Conservation (phyloP, 1,140 invertebrate genomes). For the Ips nitidus region DNA sequence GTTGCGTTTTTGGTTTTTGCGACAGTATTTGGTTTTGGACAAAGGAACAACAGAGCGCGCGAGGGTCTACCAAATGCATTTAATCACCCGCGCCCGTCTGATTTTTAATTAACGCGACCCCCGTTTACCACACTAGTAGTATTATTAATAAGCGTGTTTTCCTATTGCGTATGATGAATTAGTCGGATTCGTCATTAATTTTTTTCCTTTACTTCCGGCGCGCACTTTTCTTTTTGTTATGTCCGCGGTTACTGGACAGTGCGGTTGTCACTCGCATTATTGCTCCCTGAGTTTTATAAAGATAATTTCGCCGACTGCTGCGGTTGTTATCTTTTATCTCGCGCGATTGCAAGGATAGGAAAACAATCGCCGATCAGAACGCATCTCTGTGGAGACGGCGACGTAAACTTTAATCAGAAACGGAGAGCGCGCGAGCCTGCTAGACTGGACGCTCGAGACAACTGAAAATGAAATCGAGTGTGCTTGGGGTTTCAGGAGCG, state of each 20-base stretch:
- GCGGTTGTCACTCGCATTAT: too few relatives aligned
- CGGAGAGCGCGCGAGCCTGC: slow-evolving; percentile 19
- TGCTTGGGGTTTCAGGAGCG: slow-evolving; percentile 21
- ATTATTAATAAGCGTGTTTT: slow-evolving; percentile 7
- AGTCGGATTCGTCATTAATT: too few relatives aligned
- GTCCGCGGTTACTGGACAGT: not conserved
- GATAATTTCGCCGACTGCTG: too few relatives aligned
- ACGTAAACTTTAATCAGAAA: not conserved
- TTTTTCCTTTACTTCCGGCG: not conserved
- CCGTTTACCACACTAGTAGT: not conserved
- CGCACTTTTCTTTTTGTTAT: not conserved
- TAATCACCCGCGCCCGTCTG: slow-evolving; percentile 12
- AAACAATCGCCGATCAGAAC: too few relatives aligned
- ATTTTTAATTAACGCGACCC: slow-evolving; percentile 3
- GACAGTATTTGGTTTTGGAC: slow-evolving; percentile 12
- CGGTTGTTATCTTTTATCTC: too few relatives aligned
- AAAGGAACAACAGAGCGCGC: slow-evolving; percentile 20
- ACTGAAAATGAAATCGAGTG: slow-evolving; percentile 30
- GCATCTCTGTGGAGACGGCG: not conserved
- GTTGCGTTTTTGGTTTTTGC: slow-evolving; percentile 23
- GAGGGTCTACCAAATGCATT: slow-evolving; percentile 16
- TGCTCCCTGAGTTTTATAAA: too few relatives aligned
- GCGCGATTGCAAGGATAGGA: too few relatives aligned
- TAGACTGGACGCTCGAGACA: slow-evolving; percentile 25
- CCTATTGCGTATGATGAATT: not conserved